Evolutionary conservation across 2,797 vertebrate genomes (phyloP).

Genomic region (Staurois parvus): DNA sequence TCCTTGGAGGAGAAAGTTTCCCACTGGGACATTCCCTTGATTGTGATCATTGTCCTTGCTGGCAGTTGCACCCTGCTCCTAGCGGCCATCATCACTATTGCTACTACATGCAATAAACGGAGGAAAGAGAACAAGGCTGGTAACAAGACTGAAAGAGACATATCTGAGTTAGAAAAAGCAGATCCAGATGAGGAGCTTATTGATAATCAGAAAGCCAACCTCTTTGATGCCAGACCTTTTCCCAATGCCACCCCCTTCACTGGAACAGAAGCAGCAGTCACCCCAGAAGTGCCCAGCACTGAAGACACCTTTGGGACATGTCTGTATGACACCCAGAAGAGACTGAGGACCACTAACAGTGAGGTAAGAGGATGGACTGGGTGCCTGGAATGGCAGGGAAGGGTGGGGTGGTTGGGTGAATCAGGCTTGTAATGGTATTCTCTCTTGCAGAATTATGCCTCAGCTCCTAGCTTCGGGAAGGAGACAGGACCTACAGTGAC

Average conservation of each 20-base stretch:
- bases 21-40: slow-evolving; percentile 90
- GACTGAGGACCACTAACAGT: slow-evolving; percentile 78
- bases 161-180: slow-evolving; percentile 82
- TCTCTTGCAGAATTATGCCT: slow-evolving; percentile 81
- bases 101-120: slow-evolving; percentile 89
- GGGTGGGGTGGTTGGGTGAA: not conserved
- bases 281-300: slow-evolving; percentile 77
- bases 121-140: slow-evolving; percentile 81
- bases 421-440: not conserved
- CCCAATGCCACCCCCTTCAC: slow-evolving; percentile 82
- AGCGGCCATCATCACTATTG: slow-evolving; percentile 91
- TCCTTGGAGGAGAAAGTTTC: slow-evolving; percentile 76
- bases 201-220: slow-evolving; percentile 78
- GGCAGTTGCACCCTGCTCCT: slow-evolving; percentile 93
- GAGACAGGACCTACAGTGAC: slow-evolving; percentile 86
- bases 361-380: slow-evolving; percentile 80
- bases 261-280: slow-evolving; percentile 76
- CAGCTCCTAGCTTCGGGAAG: slow-evolving; percentile 85
- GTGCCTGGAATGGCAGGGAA: not conserved
- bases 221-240: slow-evolving; percentile 87
- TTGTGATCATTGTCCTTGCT: slow-evolving; percentile 91
- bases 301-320: slow-evolving; percentile 79
- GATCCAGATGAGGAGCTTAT: slow-evolving; percentile 80
- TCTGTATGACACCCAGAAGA: slow-evolving; percentile 87
- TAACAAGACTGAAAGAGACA: slow-evolving; percentile 78